These are phyloP conservation scores for Thamnaconus septentrionalis DNA, from an alignment of 2,113 vertebrate genomes.

Conservation along the genomic window DNA sequence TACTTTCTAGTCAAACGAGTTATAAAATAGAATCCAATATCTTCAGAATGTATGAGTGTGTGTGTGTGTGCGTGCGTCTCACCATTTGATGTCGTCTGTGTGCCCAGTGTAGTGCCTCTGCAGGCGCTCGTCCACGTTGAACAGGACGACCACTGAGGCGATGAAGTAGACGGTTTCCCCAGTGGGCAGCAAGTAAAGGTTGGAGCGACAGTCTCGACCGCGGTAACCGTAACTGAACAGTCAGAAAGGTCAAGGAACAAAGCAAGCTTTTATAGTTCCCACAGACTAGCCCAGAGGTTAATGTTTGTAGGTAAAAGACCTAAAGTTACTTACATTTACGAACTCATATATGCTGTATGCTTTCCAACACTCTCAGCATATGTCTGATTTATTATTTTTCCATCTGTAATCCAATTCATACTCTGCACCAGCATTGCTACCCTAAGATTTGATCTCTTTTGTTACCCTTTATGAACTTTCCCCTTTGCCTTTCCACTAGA, in stretches of 20 bases:
- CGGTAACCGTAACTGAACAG: conserved; percentile 89
- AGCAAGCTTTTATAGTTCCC: not conserved
- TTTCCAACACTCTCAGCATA: no score
- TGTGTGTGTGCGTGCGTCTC: conserved; percentile 43
- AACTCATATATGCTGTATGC: no score
- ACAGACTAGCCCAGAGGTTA: not conserved
- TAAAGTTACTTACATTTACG: not conserved
- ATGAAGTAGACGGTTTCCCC: conserved; percentile 98
- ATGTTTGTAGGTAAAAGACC: not conserved
- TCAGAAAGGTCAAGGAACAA: conserved; percentile 73
- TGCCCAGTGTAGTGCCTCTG: conserved; percentile 96
- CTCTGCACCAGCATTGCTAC: not conserved
- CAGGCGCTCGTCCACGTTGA: conserved; percentile 92
- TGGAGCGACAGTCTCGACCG: conserved; percentile 95
- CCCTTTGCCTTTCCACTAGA: conserved; percentile 1
- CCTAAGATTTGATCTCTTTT: conserved; percentile 11
- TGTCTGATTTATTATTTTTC: not conserved
- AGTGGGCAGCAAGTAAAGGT: conserved; percentile 95
- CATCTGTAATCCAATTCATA: conserved; percentile 1
- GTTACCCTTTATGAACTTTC: not conserved
- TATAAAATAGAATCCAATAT: no score
- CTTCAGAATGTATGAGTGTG: not conserved
- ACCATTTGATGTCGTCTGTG: conserved; percentile 98
- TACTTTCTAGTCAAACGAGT: no score
- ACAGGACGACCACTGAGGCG: conserved; percentile 93